Base-by-base conservation (phyloP, 1,140 invertebrate genomes). In the Drosophila melanica region DNA sequence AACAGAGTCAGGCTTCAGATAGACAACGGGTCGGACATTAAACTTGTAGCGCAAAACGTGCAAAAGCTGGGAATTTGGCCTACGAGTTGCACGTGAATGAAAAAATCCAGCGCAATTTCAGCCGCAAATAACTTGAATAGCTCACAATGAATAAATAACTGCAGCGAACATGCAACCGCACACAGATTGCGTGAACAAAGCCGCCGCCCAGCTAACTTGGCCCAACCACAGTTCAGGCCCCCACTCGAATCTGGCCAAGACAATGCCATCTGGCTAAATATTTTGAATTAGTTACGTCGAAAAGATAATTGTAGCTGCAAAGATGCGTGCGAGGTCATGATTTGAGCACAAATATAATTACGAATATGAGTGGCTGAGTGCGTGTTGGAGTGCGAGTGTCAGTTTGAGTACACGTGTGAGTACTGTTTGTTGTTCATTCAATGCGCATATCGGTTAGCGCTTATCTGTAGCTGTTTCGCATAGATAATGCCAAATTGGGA, bases 111-210 rank as follows among this genome's bases (percentile, higher is more conserved):
- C 73, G 81, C 81, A 81, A 87, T 87, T 87, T 87, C 54, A 86
- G 78, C 45, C 82, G 69, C 65, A 69, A 79, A 86, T 86, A 45
- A 14, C 76, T 77, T 53, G 73, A 73, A 89, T 87, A 76, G 78
- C 82, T 59, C 75, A 78, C 82, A 87, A 76, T 82, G 79, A 75
- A 85, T 81, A 86, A 81, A 85, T 87, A 81, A 87, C 76, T 64
- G 51, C 67, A 12, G 10, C 48, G 62, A 75, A 77, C 82, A 86
- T 86, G 82, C 82, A 86, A 89, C 76, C 75, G 59, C 70, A 67
- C 70, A 67, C 64, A 53, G 79, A 70, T 89, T 86, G 82, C 82
- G 82, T 86, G 84, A 87, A 75, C 71, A 78, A 68, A 70, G 71
- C 68, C 65, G 23, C 39, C 48, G 27, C 42, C 18, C 59, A 33